Evolutionary conservation across 2,797 vertebrate genomes (phyloP).

Genomic region (Pangasius djambal): DNA sequence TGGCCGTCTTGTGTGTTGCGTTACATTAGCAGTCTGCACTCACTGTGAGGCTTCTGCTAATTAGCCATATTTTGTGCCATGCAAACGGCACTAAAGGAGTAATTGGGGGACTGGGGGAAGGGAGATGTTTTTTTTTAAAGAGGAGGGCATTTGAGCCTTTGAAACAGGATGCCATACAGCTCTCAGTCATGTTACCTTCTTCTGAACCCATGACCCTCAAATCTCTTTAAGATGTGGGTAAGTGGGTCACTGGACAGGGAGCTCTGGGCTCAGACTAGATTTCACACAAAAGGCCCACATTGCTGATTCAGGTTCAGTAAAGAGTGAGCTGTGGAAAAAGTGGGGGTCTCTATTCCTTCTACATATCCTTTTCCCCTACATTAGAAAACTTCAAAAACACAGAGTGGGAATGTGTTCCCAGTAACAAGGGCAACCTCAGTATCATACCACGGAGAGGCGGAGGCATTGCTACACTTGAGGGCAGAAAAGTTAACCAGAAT

Average conservation of each 20-base stretch:
- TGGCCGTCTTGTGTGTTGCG: neutral
- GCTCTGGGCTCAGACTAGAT: slow-evolving; percentile 63
- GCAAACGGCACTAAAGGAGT: slow-evolving; percentile 65
- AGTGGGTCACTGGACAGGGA: slow-evolving; percentile 76
- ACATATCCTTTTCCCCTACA: slow-evolving; percentile 62
- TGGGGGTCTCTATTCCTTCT: slow-evolving; percentile 49
- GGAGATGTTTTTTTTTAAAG: slow-evolving; percentile 13
- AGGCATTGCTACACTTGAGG: slow-evolving; percentile 48
- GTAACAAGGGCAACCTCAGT: slow-evolving; percentile 31
- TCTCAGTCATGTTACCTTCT: slow-evolving; percentile 77
- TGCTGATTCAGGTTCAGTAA: slow-evolving; percentile 66
- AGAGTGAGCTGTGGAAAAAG: slow-evolving; percentile 51
- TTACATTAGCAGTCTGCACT: slow-evolving; percentile 55
- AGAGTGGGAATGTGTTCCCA: slow-evolving; percentile 35
- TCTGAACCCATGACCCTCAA: slow-evolving; percentile 77
- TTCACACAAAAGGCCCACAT: slow-evolving; percentile 72
- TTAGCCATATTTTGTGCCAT: slow-evolving; percentile 64
- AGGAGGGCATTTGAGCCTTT: slow-evolving; percentile 67
- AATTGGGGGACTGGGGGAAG: slow-evolving; percentile 40
- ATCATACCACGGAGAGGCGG: slow-evolving; percentile 54
- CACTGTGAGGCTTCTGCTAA: slow-evolving; percentile 72
- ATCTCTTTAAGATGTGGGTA: slow-evolving; percentile 73
- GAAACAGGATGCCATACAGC: slow-evolving; percentile 72
- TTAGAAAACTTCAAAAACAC: slow-evolving; percentile 40
- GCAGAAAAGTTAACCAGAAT: slow-evolving; percentile 69